Base-by-base conservation (phyloP, 2,113 vertebrate species). In the Lophochroa leadbeateri region DNA sequence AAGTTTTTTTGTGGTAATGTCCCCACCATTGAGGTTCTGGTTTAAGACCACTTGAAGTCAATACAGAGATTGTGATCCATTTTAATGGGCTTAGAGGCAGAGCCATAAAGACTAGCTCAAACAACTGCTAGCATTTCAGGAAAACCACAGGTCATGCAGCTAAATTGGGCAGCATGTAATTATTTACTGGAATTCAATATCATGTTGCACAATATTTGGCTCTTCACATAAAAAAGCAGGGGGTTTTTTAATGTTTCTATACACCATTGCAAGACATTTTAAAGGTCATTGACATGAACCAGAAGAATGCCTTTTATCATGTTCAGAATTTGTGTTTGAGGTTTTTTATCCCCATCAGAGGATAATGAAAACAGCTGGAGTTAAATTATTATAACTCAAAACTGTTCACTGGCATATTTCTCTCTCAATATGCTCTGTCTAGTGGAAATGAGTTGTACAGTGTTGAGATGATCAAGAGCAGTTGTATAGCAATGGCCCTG, bases 351-450 rank as follows among this genome's bases (percentile, higher is more conserved):
- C 70, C n/a, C 70, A 58, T 80, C 70, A 65, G 47, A 91, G n/a
- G 27, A 69, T 90, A 95, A 93, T 74, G 90, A 90, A 96, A 95
- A 37, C 71, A 93, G 67, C 58, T 90, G 41, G 87, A 87, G 63
- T 53, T 83, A 63, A 93, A 93, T 96, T 79, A 67, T 70, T 90
- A 28, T 50, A 82, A 69, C 60, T 93, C 52, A 63, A 12, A 92
- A 92, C 55, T 71, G 84, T 81, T 75, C 72, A 35, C 27, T 87
- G 84, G 41, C 57, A 25, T 50, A 41, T 58, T 92, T 39, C 33
- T 86, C 37, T 72, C 41, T 80, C 69, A 49, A 0, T 65, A 2
- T 41, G 31, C 19, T 82, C 74, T 79, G 77, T 33, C 64, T 41
- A n/a, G 41, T 37, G 63, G 75, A 33, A 37, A 37, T 61, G 70